These are phyloP conservation scores for Phalloptychus januarius DNA, from an alignment of 2,797 vertebrate species.

Conservation along the genomic window DNA sequence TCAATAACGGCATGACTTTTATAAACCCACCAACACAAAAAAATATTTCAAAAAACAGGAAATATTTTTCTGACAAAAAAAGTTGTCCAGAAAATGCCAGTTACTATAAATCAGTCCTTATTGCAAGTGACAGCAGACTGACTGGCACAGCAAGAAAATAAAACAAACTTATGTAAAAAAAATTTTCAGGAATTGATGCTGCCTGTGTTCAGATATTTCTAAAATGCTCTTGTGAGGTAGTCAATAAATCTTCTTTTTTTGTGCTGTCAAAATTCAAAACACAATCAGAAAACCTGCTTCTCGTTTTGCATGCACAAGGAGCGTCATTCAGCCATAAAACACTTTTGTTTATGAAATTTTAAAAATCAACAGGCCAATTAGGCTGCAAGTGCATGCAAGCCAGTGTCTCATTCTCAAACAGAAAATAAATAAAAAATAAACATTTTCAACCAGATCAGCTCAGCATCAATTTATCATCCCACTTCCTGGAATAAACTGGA, in stretches of 20 bases:
- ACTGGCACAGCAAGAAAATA: slow-evolving; percentile 16
- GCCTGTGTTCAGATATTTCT: slow-evolving; percentile 13
- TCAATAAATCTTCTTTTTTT: slow-evolving; percentile 9
- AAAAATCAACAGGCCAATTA: slow-evolving; percentile 26
- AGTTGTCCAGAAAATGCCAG: slow-evolving; percentile 84
- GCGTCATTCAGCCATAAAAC: slow-evolving; percentile 64
- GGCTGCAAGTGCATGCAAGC: background rate
- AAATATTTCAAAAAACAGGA: background rate
- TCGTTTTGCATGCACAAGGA: slow-evolving; percentile 76
- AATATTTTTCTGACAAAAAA: too few species aligned
- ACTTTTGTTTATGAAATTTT: slow-evolving; percentile 10
- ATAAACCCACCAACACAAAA: background rate
- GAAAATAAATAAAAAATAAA: slow-evolving; percentile 37
- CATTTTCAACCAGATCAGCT: slow-evolving; percentile 41
- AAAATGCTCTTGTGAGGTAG: slow-evolving; percentile 16
- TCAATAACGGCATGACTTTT: background rate
- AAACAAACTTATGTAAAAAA: slow-evolving; percentile 27
- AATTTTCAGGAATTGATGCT: slow-evolving; percentile 11
- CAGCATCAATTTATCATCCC: slow-evolving; percentile 38
- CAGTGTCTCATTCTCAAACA: slow-evolving; percentile 14
- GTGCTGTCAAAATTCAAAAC: background rate
- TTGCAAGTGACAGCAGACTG: slow-evolving; percentile 74
- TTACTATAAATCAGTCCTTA: slow-evolving; percentile 82
- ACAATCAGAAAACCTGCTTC: slow-evolving; percentile 5
- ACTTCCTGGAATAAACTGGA: slow-evolving; percentile 46